Evolutionary conservation across 2,888 invertebrate genomes (phyloP).

Genomic region (Branchipolynoe longqiensis): DNA sequence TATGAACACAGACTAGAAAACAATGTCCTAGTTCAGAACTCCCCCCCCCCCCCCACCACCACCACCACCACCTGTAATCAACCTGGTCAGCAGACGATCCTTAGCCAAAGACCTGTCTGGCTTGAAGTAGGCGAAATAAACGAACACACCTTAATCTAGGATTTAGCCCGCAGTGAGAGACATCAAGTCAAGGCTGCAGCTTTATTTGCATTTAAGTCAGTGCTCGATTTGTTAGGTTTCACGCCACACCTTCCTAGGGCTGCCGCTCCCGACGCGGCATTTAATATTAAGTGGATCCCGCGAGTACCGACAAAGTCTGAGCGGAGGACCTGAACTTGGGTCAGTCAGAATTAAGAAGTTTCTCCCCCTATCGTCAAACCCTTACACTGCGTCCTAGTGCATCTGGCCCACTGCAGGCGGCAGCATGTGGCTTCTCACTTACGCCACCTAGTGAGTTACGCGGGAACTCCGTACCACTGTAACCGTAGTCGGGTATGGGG

Average conservation of each 20-base stretch:
- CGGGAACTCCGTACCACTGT: background rate
- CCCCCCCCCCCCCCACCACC: background rate
- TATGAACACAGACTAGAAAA: no score
- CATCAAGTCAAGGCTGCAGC: background rate
- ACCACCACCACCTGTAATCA: no score
- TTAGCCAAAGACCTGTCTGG: no score
- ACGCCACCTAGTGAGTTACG: background rate
- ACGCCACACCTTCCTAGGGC: conserved; percentile 50
- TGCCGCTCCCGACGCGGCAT: conserved; percentile 2
- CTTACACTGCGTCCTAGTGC: background rate
- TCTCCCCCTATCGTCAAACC: background rate
- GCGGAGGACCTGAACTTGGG: conserved; percentile 22
- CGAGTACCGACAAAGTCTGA: background rate
- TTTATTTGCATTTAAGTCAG: background rate
- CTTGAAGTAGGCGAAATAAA: no score
- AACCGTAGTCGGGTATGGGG: conserved; percentile 49
- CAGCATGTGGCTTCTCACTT: background rate
- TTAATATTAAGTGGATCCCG: background rate
- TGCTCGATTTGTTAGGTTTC: background rate
- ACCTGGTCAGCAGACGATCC: no score
- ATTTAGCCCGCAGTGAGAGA: no score
- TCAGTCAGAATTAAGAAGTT: conserved; percentile 28
- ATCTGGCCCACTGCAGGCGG: background rate
- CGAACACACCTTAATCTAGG: no score
- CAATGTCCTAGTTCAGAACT: background rate